These are phyloP conservation scores for Leptopilina myrica DNA, from an alignment of 2,888 invertebrate genomes.

Conservation along the genomic window DNA sequence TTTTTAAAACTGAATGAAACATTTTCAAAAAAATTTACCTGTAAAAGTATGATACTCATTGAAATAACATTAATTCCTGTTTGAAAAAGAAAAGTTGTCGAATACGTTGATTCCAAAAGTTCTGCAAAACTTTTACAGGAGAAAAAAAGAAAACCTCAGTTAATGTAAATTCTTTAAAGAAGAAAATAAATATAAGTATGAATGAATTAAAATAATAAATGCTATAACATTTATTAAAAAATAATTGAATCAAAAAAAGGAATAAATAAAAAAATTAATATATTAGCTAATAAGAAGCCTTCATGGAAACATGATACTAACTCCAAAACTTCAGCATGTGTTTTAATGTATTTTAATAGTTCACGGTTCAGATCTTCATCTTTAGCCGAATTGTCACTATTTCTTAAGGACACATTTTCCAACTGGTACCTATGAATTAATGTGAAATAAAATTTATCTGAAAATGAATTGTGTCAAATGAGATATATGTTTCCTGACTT, in stretches of 20 bases:
- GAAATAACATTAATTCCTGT: slow-evolving; percentile 12
- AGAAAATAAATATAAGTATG: too few species aligned
- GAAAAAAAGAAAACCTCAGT: background rate
- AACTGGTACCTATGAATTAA: background rate
- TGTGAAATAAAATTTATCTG: background rate
- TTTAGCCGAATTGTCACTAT: background rate
- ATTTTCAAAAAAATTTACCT: too few species aligned
- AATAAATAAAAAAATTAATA: too few species aligned
- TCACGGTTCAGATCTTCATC: background rate
- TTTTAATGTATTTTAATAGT: slow-evolving; percentile 2
- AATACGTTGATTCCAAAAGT: slow-evolving; percentile 29
- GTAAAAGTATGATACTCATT: slow-evolving; percentile 22
- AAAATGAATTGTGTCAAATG: background rate
- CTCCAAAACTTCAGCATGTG: background rate
- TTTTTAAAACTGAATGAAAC: too few species aligned
- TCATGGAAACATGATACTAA: background rate
- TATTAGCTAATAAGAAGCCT: too few species aligned
- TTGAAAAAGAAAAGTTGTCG: slow-evolving; percentile 24
- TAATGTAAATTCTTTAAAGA: background rate
- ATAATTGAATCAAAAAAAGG: too few species aligned
- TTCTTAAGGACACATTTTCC: background rate
- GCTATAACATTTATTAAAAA: too few species aligned
- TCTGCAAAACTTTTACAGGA: slow-evolving; percentile 7
- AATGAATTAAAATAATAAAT: too few species aligned
- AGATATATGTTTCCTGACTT: too few species aligned